Conservation (phyloP, 2,888 invertebrate genomes). For the Helleia helle region DNA sequence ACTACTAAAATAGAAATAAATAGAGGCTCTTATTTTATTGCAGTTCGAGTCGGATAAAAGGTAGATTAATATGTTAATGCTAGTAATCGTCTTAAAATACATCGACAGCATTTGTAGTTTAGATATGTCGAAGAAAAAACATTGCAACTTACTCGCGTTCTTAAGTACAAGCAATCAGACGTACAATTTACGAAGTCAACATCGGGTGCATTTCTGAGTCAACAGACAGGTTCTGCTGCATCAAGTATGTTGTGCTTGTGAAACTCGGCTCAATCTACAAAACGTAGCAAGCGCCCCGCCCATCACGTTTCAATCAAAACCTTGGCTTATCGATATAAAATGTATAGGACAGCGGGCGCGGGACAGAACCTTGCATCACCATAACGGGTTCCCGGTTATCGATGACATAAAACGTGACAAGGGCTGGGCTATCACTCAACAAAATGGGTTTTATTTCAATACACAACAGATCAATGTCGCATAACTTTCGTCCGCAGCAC, state of each 20-base stretch:
- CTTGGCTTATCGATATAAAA: conserved; percentile 45
- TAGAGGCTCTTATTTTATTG: conserved; percentile 1
- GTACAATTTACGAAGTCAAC: conserved; percentile 52
- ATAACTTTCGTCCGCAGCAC: conserved; percentile 40
- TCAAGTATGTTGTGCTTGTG: conserved; percentile 54
- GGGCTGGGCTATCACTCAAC: conserved; percentile 53
- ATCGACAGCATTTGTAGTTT: conserved; percentile 2
- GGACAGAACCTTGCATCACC: conserved; percentile 41
- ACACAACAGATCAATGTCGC: conserved; percentile 59
- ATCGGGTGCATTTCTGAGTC: conserved; percentile 41
- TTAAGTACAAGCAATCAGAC: conserved; percentile 36
- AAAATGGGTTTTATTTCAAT: conserved; percentile 64
- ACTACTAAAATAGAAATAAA: conserved; percentile 4
- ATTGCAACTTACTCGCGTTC: conserved; percentile 11
- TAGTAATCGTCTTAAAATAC: conserved; percentile 5
- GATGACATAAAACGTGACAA: conserved; percentile 62
- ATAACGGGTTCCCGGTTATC: conserved; percentile 39
- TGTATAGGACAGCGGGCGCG: conserved; percentile 27
- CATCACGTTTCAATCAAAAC: conserved; percentile 33
- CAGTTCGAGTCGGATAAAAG: background rate
- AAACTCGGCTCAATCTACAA: conserved; percentile 14
- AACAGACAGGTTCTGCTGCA: conserved; percentile 57
- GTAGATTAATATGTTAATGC: conserved; percentile 8
- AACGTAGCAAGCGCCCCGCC: conserved; percentile 31
- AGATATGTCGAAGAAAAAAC: conserved; percentile 9